Base-by-base conservation (phyloP, 2,888 invertebrate genomes). In the Eupithecia exiguata region DNA sequence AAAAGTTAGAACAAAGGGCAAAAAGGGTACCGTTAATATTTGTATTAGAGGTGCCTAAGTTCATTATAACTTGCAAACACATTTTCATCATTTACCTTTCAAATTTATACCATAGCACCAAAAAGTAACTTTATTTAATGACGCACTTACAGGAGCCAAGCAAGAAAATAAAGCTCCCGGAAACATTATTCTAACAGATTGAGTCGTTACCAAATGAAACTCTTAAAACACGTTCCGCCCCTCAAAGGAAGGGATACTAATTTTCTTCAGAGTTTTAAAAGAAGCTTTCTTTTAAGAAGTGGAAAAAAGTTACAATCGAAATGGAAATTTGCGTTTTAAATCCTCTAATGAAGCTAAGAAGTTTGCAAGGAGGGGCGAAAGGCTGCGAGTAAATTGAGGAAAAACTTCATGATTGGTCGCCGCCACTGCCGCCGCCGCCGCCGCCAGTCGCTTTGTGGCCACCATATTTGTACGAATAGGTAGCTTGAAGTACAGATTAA, bases 241-340 rank as follows among this genome's bases (percentile, higher is more conserved):
- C 91, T 92, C 92, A 93, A 93, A 93, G 92, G 91, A 90, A 91
- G 91, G 91, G 89, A 92, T 89, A 92, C 93, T 93, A 93, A 93
- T 94, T 94, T 93, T 91, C 93, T 93, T 91, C 89, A 88, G 87
- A 91, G 88, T 93, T 87, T 91, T 89, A 90, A 93, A 94, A 94
- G 92, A 92, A 92, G 92, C 91, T 92, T 92, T 90, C 91, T 93
- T 92, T 92, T 92, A 91, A 92, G 92, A 89, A 91, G 91, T 92
- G 89, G 91, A 94, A 93, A 94, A 93, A 94, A 94, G 93, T 94
- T 94, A 94, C 94, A 94, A 94, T 92, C 94, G 93, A 92, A 94
- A 92, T 91, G 92, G 93, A 92, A 94, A 94, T 94, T 94, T 94
- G 94, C 93, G 94, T 93, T 94, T 94, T 94, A 94, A 94, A 94